phyloP scores from a whole-genome alignment of 2,888 invertebrate genomes.

The Tachina lurida region DNA sequence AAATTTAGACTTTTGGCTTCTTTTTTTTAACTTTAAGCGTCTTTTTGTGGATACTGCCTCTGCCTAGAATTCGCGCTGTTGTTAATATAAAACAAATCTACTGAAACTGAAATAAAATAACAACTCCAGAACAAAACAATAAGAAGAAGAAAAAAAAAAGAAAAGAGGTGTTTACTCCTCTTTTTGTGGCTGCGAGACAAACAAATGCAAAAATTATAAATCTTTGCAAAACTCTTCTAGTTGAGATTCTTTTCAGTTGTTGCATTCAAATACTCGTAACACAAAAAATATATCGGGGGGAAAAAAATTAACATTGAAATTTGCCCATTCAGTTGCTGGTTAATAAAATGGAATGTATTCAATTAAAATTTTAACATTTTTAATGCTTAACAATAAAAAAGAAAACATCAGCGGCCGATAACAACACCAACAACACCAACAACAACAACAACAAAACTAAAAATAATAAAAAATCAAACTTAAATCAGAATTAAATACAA shows the following conservation, averaged over 20 bases:
- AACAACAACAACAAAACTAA: no score
- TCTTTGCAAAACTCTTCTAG: slow-evolving; percentile 47
- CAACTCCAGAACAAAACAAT: slow-evolving; percentile 22
- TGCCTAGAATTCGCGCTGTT: slow-evolving; percentile 51
- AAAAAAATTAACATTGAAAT: slow-evolving; percentile 47
- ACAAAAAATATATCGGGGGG: not conserved
- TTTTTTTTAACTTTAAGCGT: slow-evolving; percentile 29
- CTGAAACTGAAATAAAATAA: slow-evolving; percentile 39
- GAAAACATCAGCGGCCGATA: slow-evolving; percentile 20
- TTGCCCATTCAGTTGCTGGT: slow-evolving; percentile 49
- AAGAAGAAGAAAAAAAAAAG: not conserved
- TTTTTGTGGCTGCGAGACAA: slow-evolving; percentile 65
- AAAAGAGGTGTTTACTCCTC: slow-evolving; percentile 67
- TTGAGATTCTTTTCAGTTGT: not conserved
- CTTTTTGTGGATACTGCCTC: slow-evolving; percentile 48
- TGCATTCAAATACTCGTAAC: slow-evolving; percentile 28
- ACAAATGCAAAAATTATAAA: slow-evolving; percentile 69
- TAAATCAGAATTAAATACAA: slow-evolving; percentile 41
- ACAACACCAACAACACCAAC: slow-evolving; percentile 6
- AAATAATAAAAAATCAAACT: not conserved
- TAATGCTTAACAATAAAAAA: slow-evolving; percentile 68
- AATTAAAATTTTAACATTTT: slow-evolving; percentile 72
- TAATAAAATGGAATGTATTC: slow-evolving; percentile 71
- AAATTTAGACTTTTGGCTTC: not conserved
- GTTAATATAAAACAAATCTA: slow-evolving; percentile 22